phyloP scores from a whole-genome alignment of 2,888 invertebrate genomes.

The Octonoba sinensis region DNA sequence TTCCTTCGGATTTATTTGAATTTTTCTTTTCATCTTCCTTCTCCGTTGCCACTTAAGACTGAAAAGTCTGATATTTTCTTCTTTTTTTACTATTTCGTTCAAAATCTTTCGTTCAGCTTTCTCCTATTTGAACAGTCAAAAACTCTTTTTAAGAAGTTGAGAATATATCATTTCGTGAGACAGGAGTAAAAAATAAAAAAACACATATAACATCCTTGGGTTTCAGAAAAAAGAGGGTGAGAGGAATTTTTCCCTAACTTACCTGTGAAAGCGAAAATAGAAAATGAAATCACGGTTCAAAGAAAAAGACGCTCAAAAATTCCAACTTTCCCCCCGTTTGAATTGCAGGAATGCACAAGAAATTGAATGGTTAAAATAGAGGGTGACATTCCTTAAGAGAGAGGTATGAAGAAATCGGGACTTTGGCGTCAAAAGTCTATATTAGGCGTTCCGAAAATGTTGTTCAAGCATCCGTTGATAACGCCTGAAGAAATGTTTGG shows the following conservation, averaged over 20 bases:
- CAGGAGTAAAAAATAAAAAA: constrained; percentile 23
- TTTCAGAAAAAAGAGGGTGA: no score
- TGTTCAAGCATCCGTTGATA: background rate
- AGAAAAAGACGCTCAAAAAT: constrained; percentile 23
- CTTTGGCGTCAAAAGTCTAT: background rate
- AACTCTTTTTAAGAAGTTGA: constrained; percentile 50
- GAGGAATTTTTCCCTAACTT: constrained; percentile 8
- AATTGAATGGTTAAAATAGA: constrained; percentile 32
- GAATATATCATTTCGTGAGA: constrained; percentile 56
- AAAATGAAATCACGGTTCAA: constrained; percentile 49
- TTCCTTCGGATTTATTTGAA: constrained; percentile 42
- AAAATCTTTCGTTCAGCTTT: constrained; percentile 42
- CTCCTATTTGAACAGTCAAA: constrained; percentile 48
- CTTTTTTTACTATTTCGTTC: constrained; percentile 34
- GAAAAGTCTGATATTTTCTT: constrained; percentile 46
- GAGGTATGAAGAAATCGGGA: background rate
- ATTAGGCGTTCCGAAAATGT: constrained; percentile 6
- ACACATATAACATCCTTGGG: no score
- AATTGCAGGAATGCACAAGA: constrained; percentile 16
- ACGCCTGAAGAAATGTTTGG: constrained; percentile 3
- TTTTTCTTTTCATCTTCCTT: constrained; percentile 21
- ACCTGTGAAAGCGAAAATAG: constrained; percentile 58
- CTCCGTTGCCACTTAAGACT: constrained; percentile 43
- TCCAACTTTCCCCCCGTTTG: background rate
- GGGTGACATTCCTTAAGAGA: constrained; percentile 10